phyloP scores from a whole-genome alignment of 1,140 invertebrate genomes.

The Saccostrea cuccullata region DNA sequence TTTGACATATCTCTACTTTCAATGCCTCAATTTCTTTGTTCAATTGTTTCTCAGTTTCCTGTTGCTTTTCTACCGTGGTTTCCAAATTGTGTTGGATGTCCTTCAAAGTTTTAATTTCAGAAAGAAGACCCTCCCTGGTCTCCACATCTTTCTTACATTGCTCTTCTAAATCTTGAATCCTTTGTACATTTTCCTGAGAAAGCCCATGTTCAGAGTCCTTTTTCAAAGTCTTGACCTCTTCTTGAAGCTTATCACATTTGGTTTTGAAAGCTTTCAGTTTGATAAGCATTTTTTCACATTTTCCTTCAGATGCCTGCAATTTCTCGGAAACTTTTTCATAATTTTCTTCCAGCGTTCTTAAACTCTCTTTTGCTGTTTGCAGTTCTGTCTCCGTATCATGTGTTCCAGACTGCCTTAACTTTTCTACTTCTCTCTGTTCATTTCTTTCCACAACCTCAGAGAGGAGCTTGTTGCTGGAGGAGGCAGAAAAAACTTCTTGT shows the following conservation, averaged over 20 bases:
- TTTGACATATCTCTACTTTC: neutral
- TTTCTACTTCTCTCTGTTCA: neutral
- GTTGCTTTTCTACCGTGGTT: neutral
- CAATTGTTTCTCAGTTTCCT: neutral
- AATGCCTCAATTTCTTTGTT: neutral
- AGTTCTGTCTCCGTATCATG: slow-evolving; percentile 37
- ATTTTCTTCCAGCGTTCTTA: slow-evolving; percentile 51
- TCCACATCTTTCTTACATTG: neutral
- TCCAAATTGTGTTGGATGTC: neutral
- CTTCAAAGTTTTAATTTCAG: slow-evolving; percentile 22
- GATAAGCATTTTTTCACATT: slow-evolving; percentile 75
- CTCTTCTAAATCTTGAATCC: slow-evolving; percentile 16
- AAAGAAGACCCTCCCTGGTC: neutral
- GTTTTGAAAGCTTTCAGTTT: slow-evolving; percentile 76
- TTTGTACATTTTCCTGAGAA: neutral
- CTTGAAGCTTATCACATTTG: slow-evolving; percentile 74
- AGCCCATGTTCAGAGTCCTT: slow-evolving; percentile 73
- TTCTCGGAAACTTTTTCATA: slow-evolving; percentile 63
- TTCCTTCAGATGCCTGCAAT: slow-evolving; percentile 66
- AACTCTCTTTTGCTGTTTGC: slow-evolving; percentile 48
- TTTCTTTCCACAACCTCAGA: neutral
- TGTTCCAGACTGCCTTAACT: slow-evolving; percentile 39
- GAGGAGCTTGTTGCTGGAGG: neutral
- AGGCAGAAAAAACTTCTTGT: neutral
- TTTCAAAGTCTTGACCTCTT: slow-evolving; percentile 81